Conservation (phyloP, 2,888 invertebrate genomes). For the Lagria hirta region DNA sequence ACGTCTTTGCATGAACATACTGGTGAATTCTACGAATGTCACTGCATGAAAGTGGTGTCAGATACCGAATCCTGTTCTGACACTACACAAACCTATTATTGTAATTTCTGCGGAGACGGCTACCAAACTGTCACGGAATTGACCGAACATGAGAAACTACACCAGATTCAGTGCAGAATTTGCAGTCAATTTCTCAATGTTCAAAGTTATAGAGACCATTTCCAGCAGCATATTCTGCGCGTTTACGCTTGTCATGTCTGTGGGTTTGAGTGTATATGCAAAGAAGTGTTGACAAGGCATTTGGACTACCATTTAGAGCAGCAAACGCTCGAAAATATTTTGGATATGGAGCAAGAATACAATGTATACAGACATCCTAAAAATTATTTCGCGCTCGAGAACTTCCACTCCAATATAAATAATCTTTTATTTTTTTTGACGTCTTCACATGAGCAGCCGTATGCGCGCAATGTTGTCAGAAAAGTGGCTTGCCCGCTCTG, state of each 20-base stretch:
- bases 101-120: slow-evolving; percentile 40
- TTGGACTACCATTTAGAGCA: slow-evolving; percentile 40
- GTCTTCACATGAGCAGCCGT: slow-evolving; percentile 30
- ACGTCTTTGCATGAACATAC: slow-evolving; percentile 35
- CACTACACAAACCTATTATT: slow-evolving; percentile 36
- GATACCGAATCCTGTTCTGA: slow-evolving; percentile 43
- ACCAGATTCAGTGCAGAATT: slow-evolving; percentile 38
- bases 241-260: slow-evolving; percentile 42
- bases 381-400: slow-evolving; percentile 25
- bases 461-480: slow-evolving; percentile 30
- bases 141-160: slow-evolving; percentile 37
- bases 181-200: slow-evolving; percentile 32
- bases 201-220: slow-evolving; percentile 36
- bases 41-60: slow-evolving; percentile 31
- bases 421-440: slow-evolving; percentile 37
- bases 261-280: slow-evolving; percentile 36
- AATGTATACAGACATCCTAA: slow-evolving; percentile 25
- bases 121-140: slow-evolving; percentile 37
- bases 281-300: slow-evolving; percentile 35
- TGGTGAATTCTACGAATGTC: slow-evolving; percentile 37
- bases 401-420: slow-evolving; percentile 34
- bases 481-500: slow-evolving; percentile 41
- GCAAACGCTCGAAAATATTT: slow-evolving; percentile 36
- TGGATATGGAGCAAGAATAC: slow-evolving; percentile 43
- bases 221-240: slow-evolving; percentile 36